Evolutionary conservation across 2,797 vertebrate species (phyloP).

Genomic region (Eutrigla gurnardus): DNA sequence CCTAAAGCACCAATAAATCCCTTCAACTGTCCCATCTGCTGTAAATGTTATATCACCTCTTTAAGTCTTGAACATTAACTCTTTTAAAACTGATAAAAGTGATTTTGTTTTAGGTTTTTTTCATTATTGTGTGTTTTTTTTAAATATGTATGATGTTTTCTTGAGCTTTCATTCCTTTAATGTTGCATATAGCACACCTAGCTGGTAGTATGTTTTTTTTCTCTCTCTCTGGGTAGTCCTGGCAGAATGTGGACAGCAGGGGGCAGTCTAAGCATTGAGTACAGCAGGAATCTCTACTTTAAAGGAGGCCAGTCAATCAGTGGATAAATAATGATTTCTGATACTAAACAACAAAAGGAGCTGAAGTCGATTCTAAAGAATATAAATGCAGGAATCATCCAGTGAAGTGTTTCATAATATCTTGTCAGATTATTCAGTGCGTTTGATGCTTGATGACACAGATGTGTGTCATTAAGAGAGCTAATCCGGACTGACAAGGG

Average conservation of each 20-base stretch:
- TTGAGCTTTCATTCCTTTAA: background rate
- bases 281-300: background rate
- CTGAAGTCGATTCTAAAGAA: slow-evolving; percentile 24
- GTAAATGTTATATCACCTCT: too few species aligned
- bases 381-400: background rate
- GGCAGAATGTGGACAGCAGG: slow-evolving; percentile 28
- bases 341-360: slow-evolving; percentile 1
- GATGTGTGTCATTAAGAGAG: slow-evolving; percentile 23
- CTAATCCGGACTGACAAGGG: slow-evolving; percentile 29
- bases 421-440: slow-evolving; percentile 10
- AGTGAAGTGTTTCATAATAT: background rate
- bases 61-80: background rate
- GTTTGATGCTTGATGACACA: slow-evolving; percentile 4
- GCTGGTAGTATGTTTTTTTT: background rate
- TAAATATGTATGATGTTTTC: background rate
- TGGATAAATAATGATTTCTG: slow-evolving; percentile 40
- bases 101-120: background rate
- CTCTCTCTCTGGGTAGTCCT: background rate
- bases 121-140: background rate
- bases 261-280: slow-evolving; percentile 34
- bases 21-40: too few species aligned
- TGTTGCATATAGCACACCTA: too few species aligned
- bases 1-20: too few species aligned
- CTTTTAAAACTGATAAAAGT: background rate
- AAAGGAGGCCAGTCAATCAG: slow-evolving; percentile 43